A percentile compares a stretch with the other conserved stretches of the same genome.
Evolutionary conservation across 2,113 vertebrate genomes (phyloP).

Genomic region (Clarias gariepinus): DNA sequence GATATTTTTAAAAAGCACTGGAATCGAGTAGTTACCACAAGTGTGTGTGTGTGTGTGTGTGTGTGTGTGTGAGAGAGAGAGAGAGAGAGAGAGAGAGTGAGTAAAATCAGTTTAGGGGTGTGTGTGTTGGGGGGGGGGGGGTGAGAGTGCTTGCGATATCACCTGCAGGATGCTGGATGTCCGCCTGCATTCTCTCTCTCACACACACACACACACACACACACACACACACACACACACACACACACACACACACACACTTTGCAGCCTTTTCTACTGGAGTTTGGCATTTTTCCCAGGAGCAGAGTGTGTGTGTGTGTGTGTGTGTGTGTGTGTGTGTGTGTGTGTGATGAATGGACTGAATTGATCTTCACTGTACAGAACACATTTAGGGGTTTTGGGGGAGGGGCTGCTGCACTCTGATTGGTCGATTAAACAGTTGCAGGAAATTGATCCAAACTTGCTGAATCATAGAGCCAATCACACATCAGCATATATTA

Average conservation of each 20-base stretch:
- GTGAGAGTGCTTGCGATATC: conserved; percentile 1
- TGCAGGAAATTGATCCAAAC: neutral
- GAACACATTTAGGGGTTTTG: neutral
- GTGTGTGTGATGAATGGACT: conserved; percentile 26
- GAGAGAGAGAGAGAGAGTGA: neutral
- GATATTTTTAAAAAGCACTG: neutral
- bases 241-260: neutral
- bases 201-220: neutral
- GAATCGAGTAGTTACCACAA: too few relatives aligned
- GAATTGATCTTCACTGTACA: conserved; percentile 21
- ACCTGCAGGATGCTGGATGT: conserved; percentile 24
- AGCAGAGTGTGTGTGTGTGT: conserved; percentile 40
- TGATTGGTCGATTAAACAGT: conserved; percentile 17
- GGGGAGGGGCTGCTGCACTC: neutral
- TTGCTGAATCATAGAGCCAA: conserved; percentile 33
- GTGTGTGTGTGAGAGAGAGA: neutral
- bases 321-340: conserved; percentile 2
- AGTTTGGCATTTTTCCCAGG: too few relatives aligned
- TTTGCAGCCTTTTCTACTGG: too few relatives aligned
- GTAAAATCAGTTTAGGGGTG: neutral
- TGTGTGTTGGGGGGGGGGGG: neutral
- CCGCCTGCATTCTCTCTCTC: neutral
- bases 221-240: conserved; percentile 30
- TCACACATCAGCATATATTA: neutral
- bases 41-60: conserved; percentile 10